Base-by-base conservation (phyloP, 1,140 invertebrate genomes). In the Drosophila ogumai region DNA sequence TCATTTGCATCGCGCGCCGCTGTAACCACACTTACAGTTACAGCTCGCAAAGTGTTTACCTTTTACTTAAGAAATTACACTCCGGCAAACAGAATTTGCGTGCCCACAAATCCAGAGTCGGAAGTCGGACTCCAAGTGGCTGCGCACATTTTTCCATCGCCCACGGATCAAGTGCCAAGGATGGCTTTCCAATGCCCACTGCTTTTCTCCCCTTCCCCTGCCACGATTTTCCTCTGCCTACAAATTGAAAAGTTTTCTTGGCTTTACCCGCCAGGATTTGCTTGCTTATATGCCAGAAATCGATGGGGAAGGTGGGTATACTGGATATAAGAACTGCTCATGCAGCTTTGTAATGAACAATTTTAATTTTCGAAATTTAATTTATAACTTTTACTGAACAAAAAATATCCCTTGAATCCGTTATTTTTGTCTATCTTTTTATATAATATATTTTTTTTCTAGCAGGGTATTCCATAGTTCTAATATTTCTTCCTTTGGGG, bases 1-100 rank as follows among this genome's bases (percentile, higher is more conserved):
- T 87, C 82, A 82, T 87, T 87, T 87, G 82, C 82, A 82, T 87
- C 60, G 77, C 68, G 52, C 73, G 5, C 40, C 12, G 43, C n/a
- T 71, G 73, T 38, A 54, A 68, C 73, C 79, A 77, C 82, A 69
- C 72, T 81, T 86, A 64, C 78, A 66, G 79, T 75, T 81, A 69
- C 44, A 47, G 64, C 82, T 81, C 79, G 75, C 79, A 76, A 91
- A 91, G 87, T 91, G 88, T 91, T 91, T 91, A 91, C 88, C 84
- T 91, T 91, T 91, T 91, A 91, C 88, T 91, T 91, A 91, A 91
- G 88, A 91, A 91, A 91, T 91, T 91, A 91, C 88, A 85, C 88
- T 91, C 86, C 69, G 57, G 82, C 75, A 91, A 91, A 91, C 79
- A 91, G 81, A 90, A 90, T 90, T 90, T 90, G 85, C 81, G 80